Evolutionary conservation across 2,113 vertebrate genomes (phyloP).

Genomic region (Ariopsis seemanni): DNA sequence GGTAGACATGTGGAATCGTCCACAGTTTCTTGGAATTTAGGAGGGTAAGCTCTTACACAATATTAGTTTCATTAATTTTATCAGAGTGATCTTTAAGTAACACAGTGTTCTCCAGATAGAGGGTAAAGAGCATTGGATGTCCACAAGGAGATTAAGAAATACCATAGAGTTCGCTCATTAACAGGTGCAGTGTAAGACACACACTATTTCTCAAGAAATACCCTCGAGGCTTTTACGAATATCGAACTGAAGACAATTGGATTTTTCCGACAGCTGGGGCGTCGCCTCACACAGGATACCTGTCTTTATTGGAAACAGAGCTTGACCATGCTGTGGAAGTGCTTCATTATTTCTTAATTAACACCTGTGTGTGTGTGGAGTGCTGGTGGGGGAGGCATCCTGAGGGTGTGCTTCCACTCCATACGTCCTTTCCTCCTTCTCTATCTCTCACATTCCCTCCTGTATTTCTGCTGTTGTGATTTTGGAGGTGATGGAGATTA

Average conservation of each 20-base stretch:
- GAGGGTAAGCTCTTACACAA: background rate
- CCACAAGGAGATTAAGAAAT: background rate
- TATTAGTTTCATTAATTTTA: background rate
- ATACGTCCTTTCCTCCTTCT: slow-evolving; percentile 15
- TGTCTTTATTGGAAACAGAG: slow-evolving; percentile 69
- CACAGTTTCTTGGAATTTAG: background rate
- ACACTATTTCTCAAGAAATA: slow-evolving; percentile 13
- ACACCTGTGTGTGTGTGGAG: slow-evolving; percentile 50
- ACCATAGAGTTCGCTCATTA: background rate
- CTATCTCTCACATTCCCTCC: slow-evolving; percentile 1
- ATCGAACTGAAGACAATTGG: slow-evolving; percentile 50
- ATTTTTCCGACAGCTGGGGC: slow-evolving; percentile 33
- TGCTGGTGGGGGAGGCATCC: background rate
- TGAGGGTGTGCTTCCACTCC: background rate
- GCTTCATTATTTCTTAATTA: slow-evolving; percentile 74
- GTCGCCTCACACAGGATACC: slow-evolving; percentile 52
- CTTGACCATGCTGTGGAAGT: slow-evolving; percentile 58
- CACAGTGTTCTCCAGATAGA: background rate
- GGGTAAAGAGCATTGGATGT: background rate
- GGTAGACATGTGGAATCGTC: background rate
- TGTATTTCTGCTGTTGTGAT: background rate
- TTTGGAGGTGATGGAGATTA: background rate
- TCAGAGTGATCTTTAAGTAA: background rate
- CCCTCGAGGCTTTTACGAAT: slow-evolving; percentile 36
- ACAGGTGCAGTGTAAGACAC: background rate